phyloP scores from a whole-genome alignment of 2,888 invertebrate species.

The Drosophila neonasuta region DNA sequence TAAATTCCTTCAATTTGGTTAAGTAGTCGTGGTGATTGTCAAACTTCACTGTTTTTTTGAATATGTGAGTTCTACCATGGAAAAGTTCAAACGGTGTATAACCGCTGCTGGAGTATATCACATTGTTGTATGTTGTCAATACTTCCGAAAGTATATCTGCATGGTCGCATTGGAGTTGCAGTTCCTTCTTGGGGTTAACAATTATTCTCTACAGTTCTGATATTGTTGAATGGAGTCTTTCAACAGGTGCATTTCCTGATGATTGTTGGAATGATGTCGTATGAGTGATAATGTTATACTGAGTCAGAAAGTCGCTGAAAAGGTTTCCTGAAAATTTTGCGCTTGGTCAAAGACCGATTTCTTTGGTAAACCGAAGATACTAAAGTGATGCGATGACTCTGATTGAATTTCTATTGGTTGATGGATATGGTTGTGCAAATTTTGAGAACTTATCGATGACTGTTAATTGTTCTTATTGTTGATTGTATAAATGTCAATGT shows the following conservation, averaged over 20 bases:
- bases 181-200: constrained; percentile 10
- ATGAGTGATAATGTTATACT: constrained; percentile 4
- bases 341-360: constrained; percentile 20
- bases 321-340: constrained; percentile 15
- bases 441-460: constrained; percentile 4
- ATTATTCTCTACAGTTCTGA: constrained; percentile 25
- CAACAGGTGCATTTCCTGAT: constrained; percentile 17
- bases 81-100: constrained; percentile 26
- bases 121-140: constrained; percentile 17
- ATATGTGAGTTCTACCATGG: constrained; percentile 12
- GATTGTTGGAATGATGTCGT: constrained; percentile 28
- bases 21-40: constrained; percentile 20
- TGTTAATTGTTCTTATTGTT: neutral
- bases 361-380: constrained; percentile 25
- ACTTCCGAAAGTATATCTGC: constrained; percentile 20
- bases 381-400: constrained; percentile 20
- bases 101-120: constrained; percentile 10
- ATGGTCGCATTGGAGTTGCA: constrained; percentile 8
- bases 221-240: constrained; percentile 26
- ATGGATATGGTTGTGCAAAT: neutral
- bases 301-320: constrained; percentile 12
- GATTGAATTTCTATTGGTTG: constrained; percentile 12
- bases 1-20: constrained; percentile 6
- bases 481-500: constrained; percentile 5
- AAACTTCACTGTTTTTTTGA: constrained; percentile 24